Conservation (phyloP, 2,797 vertebrate species). For the Amblyraja radiata region DNA sequence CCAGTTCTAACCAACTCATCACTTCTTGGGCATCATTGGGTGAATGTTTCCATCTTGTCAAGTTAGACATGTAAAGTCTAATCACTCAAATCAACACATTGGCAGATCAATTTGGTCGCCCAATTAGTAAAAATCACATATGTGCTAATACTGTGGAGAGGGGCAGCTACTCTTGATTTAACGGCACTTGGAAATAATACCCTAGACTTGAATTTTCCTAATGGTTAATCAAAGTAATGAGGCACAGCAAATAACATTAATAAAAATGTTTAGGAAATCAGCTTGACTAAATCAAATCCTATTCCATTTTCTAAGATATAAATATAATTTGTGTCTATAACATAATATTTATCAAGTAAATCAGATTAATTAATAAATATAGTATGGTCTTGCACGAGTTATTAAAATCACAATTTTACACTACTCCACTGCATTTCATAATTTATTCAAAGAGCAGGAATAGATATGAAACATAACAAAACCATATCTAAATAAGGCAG, state of each 20-base stretch:
- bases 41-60: conserved; percentile 20
- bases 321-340: background rate
- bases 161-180: background rate
- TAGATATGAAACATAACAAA: background rate
- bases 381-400: background rate
- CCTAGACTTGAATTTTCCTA: background rate
- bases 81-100: background rate
- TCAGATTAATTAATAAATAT: background rate
- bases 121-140: background rate
- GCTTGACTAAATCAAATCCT: background rate
- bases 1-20: conserved; percentile 23
- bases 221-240: background rate
- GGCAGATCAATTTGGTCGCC: background rate
- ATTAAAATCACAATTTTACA: background rate
- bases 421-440: background rate
- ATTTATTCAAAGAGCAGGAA: background rate
- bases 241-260: background rate
- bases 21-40: background rate
- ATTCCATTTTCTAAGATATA: background rate
- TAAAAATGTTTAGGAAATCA: background rate
- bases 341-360: background rate
- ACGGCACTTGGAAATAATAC: background rate
- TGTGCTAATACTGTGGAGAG: background rate
- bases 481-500: background rate
- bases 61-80: background rate